phyloP scores from a whole-genome alignment of 1,140 invertebrate species.

The Scaptodrosophila lebanonensis region DNA sequence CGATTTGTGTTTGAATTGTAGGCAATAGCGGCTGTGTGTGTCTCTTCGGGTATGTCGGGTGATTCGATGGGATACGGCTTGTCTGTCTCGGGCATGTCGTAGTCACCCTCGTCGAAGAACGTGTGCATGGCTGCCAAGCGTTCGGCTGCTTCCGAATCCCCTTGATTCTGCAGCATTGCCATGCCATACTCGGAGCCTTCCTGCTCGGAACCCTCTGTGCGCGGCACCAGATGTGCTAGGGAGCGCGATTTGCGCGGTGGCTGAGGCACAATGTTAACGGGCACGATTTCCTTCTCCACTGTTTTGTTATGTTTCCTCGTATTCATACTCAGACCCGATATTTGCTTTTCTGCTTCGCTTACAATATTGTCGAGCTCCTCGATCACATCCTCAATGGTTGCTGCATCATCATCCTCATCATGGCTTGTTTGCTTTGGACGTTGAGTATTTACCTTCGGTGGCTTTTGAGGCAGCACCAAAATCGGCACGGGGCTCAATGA shows the following conservation, averaged over 20 bases:
- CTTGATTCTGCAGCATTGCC: constrained; percentile 51
- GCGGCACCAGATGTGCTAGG: constrained; percentile 78
- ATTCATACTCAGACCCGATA: constrained; percentile 68
- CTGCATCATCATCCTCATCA: constrained; percentile 84
- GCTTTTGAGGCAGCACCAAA: constrained; percentile 74
- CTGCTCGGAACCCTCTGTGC: constrained; percentile 63
- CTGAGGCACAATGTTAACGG: constrained; percentile 81
- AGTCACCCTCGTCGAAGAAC: constrained; percentile 77
- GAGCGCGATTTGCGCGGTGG: constrained; percentile 80
- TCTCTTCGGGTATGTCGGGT: constrained; percentile 78
- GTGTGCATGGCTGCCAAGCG: constrained; percentile 59
- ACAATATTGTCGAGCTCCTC: constrained; percentile 90
- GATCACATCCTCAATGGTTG: constrained; percentile 91
- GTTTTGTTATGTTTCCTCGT: constrained; percentile 57
- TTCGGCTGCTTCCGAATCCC: constrained; percentile 40
- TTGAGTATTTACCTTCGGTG: constrained; percentile 26
- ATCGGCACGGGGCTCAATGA: constrained; percentile 82
- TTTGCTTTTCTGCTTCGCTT: constrained; percentile 88
- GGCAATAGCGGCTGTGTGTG: constrained; percentile 75
- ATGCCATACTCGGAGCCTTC: constrained; percentile 74
- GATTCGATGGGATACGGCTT: constrained; percentile 55
- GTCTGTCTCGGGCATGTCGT: constrained; percentile 80
- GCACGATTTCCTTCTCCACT: constrained; percentile 80
- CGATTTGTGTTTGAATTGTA: constrained; percentile 78
- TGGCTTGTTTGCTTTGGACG: constrained; percentile 3